Evolutionary conservation across 2,888 invertebrate species (phyloP).

Genomic region (Papilio elwesi): DNA sequence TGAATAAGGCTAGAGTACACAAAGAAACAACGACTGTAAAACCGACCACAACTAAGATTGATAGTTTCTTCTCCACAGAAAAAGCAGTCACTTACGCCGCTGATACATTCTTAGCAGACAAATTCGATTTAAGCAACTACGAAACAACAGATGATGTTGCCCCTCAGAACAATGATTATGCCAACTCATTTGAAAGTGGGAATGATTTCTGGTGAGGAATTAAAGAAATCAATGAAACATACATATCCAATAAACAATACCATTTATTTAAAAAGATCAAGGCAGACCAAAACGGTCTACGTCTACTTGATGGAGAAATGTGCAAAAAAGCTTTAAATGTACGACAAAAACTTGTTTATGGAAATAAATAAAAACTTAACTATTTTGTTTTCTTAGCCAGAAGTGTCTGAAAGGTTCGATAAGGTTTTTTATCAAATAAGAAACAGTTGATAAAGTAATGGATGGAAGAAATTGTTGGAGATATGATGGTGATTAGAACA

Average conservation of each 20-base stretch:
- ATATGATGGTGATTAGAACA: too few species aligned
- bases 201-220: constrained; percentile 45
- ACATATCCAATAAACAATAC: too few species aligned
- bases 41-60: constrained; percentile 51
- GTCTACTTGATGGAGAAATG: too few species aligned
- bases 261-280: too few species aligned
- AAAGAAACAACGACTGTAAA: constrained; percentile 42
- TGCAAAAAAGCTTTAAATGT: background rate
- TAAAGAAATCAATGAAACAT: background rate
- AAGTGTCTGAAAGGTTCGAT: too few species aligned
- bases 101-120: constrained; percentile 77
- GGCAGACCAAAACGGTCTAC: too few species aligned
- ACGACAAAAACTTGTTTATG: background rate
- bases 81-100: constrained; percentile 60
- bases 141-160: constrained; percentile 60
- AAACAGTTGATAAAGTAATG: too few species aligned
- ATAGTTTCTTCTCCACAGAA: constrained; percentile 71
- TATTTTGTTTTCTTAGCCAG: too few species aligned
- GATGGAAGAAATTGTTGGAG: too few species aligned
- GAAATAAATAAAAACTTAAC: background rate
- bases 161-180: constrained; percentile 53
- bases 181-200: constrained; percentile 60
- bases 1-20: constrained; percentile 30
- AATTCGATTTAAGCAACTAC: constrained; percentile 70
- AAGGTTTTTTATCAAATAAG: too few species aligned